Conservation (phyloP, 2,888 invertebrate genomes). For the Baronia brevicornis region DNA sequence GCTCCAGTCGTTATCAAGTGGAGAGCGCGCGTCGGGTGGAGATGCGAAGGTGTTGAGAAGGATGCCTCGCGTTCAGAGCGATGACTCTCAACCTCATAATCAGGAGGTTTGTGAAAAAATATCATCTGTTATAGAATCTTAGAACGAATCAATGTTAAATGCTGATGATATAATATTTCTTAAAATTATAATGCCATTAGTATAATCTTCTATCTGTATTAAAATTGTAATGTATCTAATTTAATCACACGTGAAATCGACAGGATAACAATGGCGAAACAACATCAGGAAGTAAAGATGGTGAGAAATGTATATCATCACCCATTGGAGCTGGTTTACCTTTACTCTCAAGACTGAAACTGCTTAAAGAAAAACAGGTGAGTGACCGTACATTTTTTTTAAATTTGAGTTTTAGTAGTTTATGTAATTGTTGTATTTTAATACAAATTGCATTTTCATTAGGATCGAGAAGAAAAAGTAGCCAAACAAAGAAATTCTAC, state of each 20-base stretch:
- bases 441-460: conserved; percentile 14
- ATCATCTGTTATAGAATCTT: not conserved
- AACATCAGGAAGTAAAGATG: conserved; percentile 65
- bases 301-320: conserved; percentile 77
- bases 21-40: conserved; percentile 43
- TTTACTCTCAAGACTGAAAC: conserved; percentile 82
- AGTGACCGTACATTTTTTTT: conserved; percentile 6
- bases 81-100: conserved; percentile 75
- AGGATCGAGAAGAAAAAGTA: conserved; percentile 72
- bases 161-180: too few relatives aligned
- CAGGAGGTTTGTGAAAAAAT: conserved; percentile 36
- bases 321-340: conserved; percentile 91
- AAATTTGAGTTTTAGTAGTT: too few relatives aligned
- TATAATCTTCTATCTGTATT: too few relatives aligned
- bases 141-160: too few relatives aligned
- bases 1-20: conserved; percentile 51
- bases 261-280: conserved; percentile 64
- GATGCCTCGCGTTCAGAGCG: conserved; percentile 85
- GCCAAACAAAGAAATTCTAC: conserved; percentile 60
- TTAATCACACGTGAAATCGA: too few relatives aligned
- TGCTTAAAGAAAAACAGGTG: conserved; percentile 90
- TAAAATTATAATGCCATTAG: too few relatives aligned
- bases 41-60: conserved; percentile 78
- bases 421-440: too few relatives aligned
- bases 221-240: too few relatives aligned